Evolutionary conservation across 92 coral and sea anemone species (phyloP), one percentile per base, ranked within the genome.

Genomic region (Montipora capitata): DNA sequence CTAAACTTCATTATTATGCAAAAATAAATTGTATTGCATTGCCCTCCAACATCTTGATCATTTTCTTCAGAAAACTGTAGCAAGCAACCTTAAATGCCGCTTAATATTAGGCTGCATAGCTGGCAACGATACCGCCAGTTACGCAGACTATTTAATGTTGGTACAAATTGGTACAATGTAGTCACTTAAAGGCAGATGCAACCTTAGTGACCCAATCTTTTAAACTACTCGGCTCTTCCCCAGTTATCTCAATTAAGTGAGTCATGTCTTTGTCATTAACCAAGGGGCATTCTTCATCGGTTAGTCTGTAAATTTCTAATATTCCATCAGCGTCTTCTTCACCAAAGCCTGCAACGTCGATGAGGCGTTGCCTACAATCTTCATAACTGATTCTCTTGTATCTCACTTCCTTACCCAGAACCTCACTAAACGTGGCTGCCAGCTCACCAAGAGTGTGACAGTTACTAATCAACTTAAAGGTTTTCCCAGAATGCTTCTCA

Each of bases 401-500:
- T 39, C 64, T 85, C 0, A 94, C 71, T 4, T 77, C 69, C 59
- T 83, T 88, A 20, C 92, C 89, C 56, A 94, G 87, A 12, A 70
- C 90, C 42, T 80, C 74, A 40, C 91, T 81, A 68, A 92, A 73
- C 5, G 88, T 85, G 43, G 62, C 63, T 49, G 93, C 77, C 7
- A 89, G 78, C 15, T 85, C 95, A 54, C 78, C 74, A 58, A 92
- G 70, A 7, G 97, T 85, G 63, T 92, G 91, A 40, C 90, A 76
- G 87, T 92, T 93, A 68, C 97, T 92, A 16, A 94, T 85, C 40
- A 94, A 16, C 73, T 81, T 81, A 82, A 92, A 94, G 0, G 86
- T 85, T 63, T 94, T 92, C 56, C 95, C 97, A 73, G 88, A 92
- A 67, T 94, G 94, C 89, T 82, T 94, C 74, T 84, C 80, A 8